Conservation (phyloP, 23 tunicate species). For the Trididemnum clinides region DNA sequence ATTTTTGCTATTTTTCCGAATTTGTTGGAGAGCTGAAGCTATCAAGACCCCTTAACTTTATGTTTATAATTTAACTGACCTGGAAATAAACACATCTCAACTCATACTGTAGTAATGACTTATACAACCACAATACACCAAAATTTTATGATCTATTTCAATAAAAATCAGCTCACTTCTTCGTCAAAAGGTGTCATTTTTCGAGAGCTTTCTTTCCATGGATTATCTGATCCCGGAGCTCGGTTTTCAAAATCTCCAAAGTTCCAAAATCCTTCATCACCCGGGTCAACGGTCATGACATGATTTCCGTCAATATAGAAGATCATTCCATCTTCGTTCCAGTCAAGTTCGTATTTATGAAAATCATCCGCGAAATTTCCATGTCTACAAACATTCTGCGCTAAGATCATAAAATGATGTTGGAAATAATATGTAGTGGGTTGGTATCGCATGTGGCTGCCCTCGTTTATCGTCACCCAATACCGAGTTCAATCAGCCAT, state of each 20-base stretch:
- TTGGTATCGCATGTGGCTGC: too few relatives aligned
- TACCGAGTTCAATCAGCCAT: too few relatives aligned
- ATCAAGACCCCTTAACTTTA: too few relatives aligned
- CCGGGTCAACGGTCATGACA: constrained; percentile 58
- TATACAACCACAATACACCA: too few relatives aligned
- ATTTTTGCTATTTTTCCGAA: too few relatives aligned
- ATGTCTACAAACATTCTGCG: neutral
- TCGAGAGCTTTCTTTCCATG: constrained; percentile 58
- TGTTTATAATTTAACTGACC: too few relatives aligned
- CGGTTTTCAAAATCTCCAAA: constrained; percentile 63
- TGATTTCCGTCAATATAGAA: constrained; percentile 64
- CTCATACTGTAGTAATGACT: too few relatives aligned
- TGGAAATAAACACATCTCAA: too few relatives aligned
- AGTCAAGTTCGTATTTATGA: constrained; percentile 71
- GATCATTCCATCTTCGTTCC: constrained; percentile 52
- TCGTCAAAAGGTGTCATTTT: constrained; percentile 89
- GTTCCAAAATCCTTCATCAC: constrained; percentile 73
- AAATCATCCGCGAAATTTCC: constrained; percentile 52
- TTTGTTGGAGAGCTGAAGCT: too few relatives aligned
- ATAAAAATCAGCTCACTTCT: constrained; percentile 46
- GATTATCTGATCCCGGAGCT: constrained; percentile 77
- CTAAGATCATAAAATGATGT: neutral
- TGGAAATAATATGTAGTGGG: too few relatives aligned
- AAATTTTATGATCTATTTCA: too few relatives aligned
- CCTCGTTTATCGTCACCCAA: too few relatives aligned